Conservation (phyloP, 2,888 invertebrate genomes). For the Orthosia cruda region DNA sequence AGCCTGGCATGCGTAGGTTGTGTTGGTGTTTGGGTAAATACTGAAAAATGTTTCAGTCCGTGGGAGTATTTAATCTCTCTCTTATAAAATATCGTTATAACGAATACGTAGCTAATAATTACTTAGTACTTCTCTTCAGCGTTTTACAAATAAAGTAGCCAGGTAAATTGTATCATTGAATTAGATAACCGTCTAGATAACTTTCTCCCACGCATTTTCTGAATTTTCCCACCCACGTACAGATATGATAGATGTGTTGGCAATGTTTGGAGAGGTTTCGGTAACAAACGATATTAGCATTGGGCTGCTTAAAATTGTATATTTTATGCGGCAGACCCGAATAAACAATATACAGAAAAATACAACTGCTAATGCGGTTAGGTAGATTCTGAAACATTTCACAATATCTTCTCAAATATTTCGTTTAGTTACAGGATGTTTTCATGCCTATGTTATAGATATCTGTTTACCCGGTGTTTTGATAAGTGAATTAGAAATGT, state of each 20-base stretch:
- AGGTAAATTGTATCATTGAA: conserved; percentile 28
- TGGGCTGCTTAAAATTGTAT: conserved; percentile 18
- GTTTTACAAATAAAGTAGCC: conserved; percentile 13
- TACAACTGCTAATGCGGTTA: conserved; percentile 4
- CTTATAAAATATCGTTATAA: neutral
- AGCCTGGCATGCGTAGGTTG: neutral
- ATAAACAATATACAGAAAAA: conserved; percentile 18
- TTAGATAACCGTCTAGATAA: conserved; percentile 29
- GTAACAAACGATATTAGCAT: conserved; percentile 36
- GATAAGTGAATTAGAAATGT: neutral
- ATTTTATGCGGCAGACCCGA: conserved; percentile 39
- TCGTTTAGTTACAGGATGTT: neutral
- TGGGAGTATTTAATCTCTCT: neutral
- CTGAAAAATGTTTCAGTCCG: neutral
- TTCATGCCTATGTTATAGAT: neutral
- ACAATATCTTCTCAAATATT: neutral
- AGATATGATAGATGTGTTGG: conserved; percentile 52
- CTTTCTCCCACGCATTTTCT: conserved; percentile 44
- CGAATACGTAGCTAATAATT: neutral
- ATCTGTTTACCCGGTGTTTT: neutral
- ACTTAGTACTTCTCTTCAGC: neutral
- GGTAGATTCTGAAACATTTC: conserved; percentile 1
- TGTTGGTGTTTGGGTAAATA: neutral
- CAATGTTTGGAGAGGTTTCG: conserved; percentile 45
- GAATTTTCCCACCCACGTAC: conserved; percentile 38